Conservation (phyloP, 2,888 invertebrate genomes). For the Caenorhabditis doughertyi region DNA sequence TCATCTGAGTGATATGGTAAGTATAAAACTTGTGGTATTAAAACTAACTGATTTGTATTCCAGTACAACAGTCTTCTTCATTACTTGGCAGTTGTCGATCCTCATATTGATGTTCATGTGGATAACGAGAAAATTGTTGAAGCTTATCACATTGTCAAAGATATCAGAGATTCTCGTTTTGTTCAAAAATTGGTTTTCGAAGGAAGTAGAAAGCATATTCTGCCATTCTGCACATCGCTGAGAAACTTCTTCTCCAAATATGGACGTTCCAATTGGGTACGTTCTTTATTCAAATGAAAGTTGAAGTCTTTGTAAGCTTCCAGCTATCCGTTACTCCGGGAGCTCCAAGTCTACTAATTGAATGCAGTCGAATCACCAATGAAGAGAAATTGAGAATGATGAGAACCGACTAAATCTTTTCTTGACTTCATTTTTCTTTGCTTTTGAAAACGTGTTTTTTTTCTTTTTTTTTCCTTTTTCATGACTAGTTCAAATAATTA, state of each 20-base stretch:
- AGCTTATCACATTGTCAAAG: not conserved
- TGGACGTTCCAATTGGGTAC: not conserved
- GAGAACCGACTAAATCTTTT: too few species aligned
- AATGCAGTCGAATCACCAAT: too few species aligned
- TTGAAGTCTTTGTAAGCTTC: too few species aligned
- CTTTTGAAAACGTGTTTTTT: too few species aligned
- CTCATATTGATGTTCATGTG: not conserved
- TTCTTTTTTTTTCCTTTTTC: too few species aligned
- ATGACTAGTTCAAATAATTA: too few species aligned
- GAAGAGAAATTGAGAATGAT: too few species aligned
- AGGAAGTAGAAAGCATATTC: not conserved
- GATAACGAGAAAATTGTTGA: not conserved
- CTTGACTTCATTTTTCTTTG: too few species aligned
- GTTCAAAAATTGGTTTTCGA: not conserved
- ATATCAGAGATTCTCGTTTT: not conserved
- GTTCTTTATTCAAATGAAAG: not conserved
- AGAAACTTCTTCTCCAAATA: conserved; percentile 1
- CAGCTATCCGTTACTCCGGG: too few species aligned
- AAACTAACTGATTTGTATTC: not conserved
- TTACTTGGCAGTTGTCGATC: not conserved
- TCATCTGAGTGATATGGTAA: conserved; percentile 14
- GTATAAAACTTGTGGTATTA: not conserved
- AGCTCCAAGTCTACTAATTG: too few species aligned
- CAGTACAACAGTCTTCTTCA: conserved; percentile 19
- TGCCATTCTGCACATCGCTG: not conserved